A percentile compares a stretch with the other conserved stretches of the same genome.
phyloP scores from a whole-genome alignment of 2,797 vertebrate species.

The Microctenopoma lineatum region DNA sequence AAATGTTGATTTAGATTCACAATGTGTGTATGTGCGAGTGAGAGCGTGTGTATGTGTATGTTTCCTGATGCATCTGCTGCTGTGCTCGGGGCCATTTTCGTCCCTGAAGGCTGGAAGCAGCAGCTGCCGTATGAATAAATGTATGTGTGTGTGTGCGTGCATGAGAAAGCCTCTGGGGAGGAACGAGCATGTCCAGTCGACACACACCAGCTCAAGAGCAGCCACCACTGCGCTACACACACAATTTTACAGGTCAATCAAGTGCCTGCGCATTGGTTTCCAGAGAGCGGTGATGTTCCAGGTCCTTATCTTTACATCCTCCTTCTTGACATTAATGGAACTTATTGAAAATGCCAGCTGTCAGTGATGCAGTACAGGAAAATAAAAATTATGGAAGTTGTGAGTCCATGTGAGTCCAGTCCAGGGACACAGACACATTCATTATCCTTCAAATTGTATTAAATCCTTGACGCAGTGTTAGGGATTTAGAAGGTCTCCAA shows the following conservation, averaged over 20 bases:
- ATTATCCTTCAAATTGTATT: constrained; percentile 31
- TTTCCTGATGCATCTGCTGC: constrained; percentile 65
- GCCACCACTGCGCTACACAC: constrained; percentile 40
- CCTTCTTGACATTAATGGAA: not conserved
- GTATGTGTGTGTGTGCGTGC: constrained; percentile 35
- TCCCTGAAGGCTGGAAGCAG: constrained; percentile 64
- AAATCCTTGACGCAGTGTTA: constrained; percentile 24
- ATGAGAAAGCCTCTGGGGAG: constrained; percentile 61
- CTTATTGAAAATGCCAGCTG: constrained; percentile 23
- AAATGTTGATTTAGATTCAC: constrained; percentile 34
- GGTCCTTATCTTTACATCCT: constrained; percentile 1
- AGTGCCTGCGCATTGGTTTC: constrained; percentile 34
- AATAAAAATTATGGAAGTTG: constrained; percentile 29
- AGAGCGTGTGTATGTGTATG: constrained; percentile 19
- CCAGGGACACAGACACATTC: not conserved
- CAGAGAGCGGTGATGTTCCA: constrained; percentile 4
- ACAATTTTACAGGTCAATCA: constrained; percentile 63
- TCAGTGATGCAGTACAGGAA: constrained; percentile 9
- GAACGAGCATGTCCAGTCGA: constrained; percentile 61
- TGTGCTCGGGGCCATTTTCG: constrained; percentile 48
- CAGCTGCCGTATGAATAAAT: constrained; percentile 74
- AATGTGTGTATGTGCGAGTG: constrained; percentile 22
- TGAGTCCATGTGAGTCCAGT: constrained; percentile 5
- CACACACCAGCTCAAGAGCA: constrained; percentile 69
- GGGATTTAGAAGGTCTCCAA: constrained; percentile 34